Base-by-base conservation (phyloP, 1,140 invertebrate genomes). In the Tyrophagus putrescentiae region DNA sequence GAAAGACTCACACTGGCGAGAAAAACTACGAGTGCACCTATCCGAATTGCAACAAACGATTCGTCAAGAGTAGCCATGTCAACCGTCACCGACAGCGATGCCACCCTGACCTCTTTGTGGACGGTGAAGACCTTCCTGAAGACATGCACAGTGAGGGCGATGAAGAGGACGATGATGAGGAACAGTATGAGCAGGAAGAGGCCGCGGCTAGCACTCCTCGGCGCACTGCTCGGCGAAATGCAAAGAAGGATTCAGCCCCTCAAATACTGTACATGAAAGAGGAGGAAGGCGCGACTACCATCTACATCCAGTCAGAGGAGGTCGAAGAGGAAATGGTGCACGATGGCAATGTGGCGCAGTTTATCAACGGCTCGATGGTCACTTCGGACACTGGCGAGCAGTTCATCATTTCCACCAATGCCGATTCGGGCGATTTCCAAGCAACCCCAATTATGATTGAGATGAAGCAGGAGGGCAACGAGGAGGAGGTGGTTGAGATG, bases 61-160 rank as follows among this genome's bases (percentile, higher is more conserved):
- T 59, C 23, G 39, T 42, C 3, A 41, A 42, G n/a, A 21, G 45
- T 18, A 41, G 39, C 31, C 57, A 59, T 29, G 34, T 59, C 1
- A 59, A 59, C 29, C 34, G 57, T 9, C 57, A 59, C 27, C 57
- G 57, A 57, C 56, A 57, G 25, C 32, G 36, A 9, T 57, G 56
- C 44, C 56, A 57, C 31, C 56, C 56, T 13, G 56, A 57, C n/a
- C n/a, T 57, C 18, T 57, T 57, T 31, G 25, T 31, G 7, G 7
- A 25, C 45, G 31, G 7, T 9, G 45, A 48, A 21, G 45, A 48
- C 21, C 21, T 21, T 18, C 23, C 7, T 7, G 45, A 48, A 18
- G 52, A 54, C 13, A 54, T 54, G 45, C 45, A 50, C 4, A 23
- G 2, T 42, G 41, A 42, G 25, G 18, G 3, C 25, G 34, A 5